Evolutionary conservation across 2,888 invertebrate genomes (phyloP), one percentile per base, ranked within the genome.

Genomic region (Dolichomitus sp.): DNA sequence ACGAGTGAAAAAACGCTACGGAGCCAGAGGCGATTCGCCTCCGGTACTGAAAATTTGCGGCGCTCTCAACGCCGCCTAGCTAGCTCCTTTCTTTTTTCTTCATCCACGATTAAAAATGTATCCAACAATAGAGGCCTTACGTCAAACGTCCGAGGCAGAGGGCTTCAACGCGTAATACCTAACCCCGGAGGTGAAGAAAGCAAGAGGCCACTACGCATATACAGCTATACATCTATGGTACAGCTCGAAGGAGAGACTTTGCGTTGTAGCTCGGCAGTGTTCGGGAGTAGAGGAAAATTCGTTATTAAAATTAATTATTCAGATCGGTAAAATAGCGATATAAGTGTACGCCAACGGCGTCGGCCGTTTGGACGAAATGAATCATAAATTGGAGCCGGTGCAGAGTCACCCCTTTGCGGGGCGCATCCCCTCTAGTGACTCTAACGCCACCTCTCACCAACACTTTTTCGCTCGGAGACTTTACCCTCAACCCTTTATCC

Each of bases 261-360:
- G 63, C 57, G 63, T 70, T 40, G 59, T 52, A 59, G 68, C 68
- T 50, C 65, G 57, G 50, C 61, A 52, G 76, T 48, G 70, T 79
- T 81, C 66, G 83, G 52, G 65, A 81, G 65, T 48, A 84, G 84
- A 84, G 85, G 87, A 88, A 89, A 92, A 92, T 92, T 92, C 92
- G 91, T 92, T 93, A 92, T 92, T 92, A 92, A 92, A 93, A 93
- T 93, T 92, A 93, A 93, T 92, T 92, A 93, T 92, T 93, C 92
- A 92, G 90, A 92, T 92, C 91, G 91, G 90, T 90, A 90, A 92
- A 92, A 92, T 90, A 90, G 91, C 91, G 92, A 93, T 92, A 91
- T 92, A 92, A 92, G 92, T 88, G 86, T 84, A 75, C 87, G 88
- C 89, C 88, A 88, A 87, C 89, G 89, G 89, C 86, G 88, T 87